Conservation (phyloP, 1,140 invertebrate genomes). For the Drosophila nigrodunni region DNA sequence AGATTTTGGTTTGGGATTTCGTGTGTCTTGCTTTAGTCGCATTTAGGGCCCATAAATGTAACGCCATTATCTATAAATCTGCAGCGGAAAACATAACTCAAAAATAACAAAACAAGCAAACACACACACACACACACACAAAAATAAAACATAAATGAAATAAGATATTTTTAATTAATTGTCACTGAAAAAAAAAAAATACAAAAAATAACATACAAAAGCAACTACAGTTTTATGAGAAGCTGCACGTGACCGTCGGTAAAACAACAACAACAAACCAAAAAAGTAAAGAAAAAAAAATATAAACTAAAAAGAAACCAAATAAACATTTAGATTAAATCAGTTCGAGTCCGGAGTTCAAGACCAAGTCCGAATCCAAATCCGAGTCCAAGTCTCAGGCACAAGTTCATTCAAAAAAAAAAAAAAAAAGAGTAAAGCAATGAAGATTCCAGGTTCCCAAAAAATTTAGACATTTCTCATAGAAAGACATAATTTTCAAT, state of each 20-base stretch:
- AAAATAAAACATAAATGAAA: slow-evolving; percentile 69
- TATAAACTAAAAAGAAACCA: slow-evolving; percentile 54
- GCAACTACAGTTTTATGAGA: slow-evolving; percentile 55
- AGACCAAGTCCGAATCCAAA: not conserved
- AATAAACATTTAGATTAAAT: slow-evolving; percentile 78
- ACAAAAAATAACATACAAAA: slow-evolving; percentile 23
- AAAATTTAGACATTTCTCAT: slow-evolving; percentile 76
- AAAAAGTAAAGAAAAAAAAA: slow-evolving; percentile 31
- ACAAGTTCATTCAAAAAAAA: too few relatives aligned
- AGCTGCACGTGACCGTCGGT: slow-evolving; percentile 66
- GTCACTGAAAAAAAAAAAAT: slow-evolving; percentile 40
- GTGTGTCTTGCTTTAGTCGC: slow-evolving; percentile 41
- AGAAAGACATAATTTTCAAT: slow-evolving; percentile 82
- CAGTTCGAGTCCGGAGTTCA: slow-evolving; percentile 26
- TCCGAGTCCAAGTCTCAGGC: not conserved
- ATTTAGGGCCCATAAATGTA: slow-evolving; percentile 76
- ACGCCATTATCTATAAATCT: slow-evolving; percentile 77
- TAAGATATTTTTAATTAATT: slow-evolving; percentile 82
- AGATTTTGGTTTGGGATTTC: slow-evolving; percentile 8
- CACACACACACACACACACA: slow-evolving; percentile 46
- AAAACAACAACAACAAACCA: slow-evolving; percentile 21
- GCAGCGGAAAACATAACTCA: slow-evolving; percentile 81
- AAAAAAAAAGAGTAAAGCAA: not conserved
- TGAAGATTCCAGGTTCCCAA: slow-evolving; percentile 7
- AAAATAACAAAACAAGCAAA: slow-evolving; percentile 67